Evolutionary conservation across 2,888 invertebrate species (phyloP), one percentile per base, ranked within the genome.

Genomic region (Fissipunctia ypsillon): DNA sequence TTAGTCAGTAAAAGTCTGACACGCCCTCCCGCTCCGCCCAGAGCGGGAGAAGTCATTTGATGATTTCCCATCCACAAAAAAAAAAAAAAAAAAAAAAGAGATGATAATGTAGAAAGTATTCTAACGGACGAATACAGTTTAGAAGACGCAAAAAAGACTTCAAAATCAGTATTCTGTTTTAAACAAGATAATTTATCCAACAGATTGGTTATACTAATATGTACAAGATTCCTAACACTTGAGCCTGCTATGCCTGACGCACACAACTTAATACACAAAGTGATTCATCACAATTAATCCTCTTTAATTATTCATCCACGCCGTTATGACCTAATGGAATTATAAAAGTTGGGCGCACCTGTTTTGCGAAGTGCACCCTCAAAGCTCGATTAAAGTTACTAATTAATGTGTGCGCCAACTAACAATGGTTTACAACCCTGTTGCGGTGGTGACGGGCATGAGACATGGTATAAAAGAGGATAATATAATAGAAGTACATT

Each of bases 301-400:
- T 22, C 31, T 31, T 60, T 69, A 80, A 82, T 83, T 77, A 83
- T 80, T 83, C 35, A 66, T 61, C 25, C 10, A 50, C n/a, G 43
- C 50, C 35, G 35, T 71, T 76, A 83, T 83, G 84, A 87, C 74
- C 81, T 88, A 87, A 90, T 87, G 85, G 83, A 69, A 87, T 88
- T 87, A 87, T 89, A 86, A 88, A 89, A 88, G 78, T 88, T 85
- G 35, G 71, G 74, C 88, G 67, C 88, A 87, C 88, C 90, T 89
- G 89, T 63, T 56, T 59, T 35, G 28, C 35, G 22, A 71, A 73
- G 63, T 76, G 69, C 57, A 76, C 72, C 76, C 52, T 63, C 64
- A 57, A 80, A 54, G 48, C 35, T 60, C 74, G 76, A 84, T 85
- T 84, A 83, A 84, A 88, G 57, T 84, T 83, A 64, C 71, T 84